Conservation (phyloP, 2,888 invertebrate genomes). For the Habroteleia sp. region DNA sequence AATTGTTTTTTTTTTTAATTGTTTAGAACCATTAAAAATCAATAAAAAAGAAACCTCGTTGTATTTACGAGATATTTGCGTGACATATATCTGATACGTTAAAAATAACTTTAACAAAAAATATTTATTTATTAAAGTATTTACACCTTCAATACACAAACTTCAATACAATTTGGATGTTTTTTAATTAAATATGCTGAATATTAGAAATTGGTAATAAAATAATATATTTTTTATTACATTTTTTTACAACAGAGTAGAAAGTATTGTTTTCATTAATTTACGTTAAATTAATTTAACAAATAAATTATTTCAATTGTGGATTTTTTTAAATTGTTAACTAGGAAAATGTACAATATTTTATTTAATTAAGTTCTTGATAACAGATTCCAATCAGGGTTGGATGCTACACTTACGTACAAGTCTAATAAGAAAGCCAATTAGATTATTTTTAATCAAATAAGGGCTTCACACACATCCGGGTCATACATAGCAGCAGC, state of each 20-base stretch:
- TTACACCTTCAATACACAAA: neutral
- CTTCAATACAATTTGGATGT: too few relatives aligned
- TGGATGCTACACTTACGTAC: constrained; percentile 8
- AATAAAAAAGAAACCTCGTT: constrained; percentile 1
- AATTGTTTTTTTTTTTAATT: too few relatives aligned
- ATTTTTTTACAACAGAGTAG: too few relatives aligned
- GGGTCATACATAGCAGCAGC: constrained; percentile 1
- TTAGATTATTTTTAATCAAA: constrained; percentile 10
- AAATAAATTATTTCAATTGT: too few relatives aligned
- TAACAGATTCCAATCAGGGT: constrained; percentile 3
- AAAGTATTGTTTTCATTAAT: too few relatives aligned
- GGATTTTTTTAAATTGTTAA: neutral
- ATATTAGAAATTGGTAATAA: too few relatives aligned
- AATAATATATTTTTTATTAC: too few relatives aligned
- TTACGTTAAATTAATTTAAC: too few relatives aligned
- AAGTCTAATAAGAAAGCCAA: constrained; percentile 21
- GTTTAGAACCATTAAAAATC: constrained; percentile 2
- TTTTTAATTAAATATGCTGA: too few relatives aligned
- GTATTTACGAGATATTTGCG: constrained; percentile 5
- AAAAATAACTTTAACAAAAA: constrained; percentile 4
- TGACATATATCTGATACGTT: constrained; percentile 7
- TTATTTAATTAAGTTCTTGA: neutral
- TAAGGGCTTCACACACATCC: constrained; percentile 15
- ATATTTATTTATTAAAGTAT: neutral
- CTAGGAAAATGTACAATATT: neutral